Evolutionary conservation across 2,113 vertebrate species (phyloP).

Genomic region (Thryonomys swinderianus): DNA sequence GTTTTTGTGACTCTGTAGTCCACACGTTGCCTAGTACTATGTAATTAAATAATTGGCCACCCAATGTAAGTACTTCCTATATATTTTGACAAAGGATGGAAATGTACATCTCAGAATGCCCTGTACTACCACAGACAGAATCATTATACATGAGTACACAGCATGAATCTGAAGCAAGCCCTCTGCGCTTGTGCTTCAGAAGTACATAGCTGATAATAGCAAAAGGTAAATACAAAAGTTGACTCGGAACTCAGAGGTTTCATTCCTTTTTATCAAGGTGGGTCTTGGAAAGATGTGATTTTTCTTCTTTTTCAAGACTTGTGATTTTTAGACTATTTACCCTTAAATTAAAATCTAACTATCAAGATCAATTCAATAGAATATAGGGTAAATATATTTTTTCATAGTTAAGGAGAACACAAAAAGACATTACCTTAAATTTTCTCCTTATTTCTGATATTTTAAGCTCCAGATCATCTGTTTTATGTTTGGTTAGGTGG

Average conservation of each 20-base stretch:
- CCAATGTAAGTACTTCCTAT: neutral
- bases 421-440: constrained; percentile 80
- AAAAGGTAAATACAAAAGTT: neutral
- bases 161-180: neutral
- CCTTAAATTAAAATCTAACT: constrained; percentile 11
- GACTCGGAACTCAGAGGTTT: neutral
- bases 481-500: constrained; percentile 78
- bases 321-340: neutral
- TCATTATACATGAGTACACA: neutral
- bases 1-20: neutral
- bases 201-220: neutral
- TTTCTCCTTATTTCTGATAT: constrained; percentile 73
- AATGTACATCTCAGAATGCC: neutral
- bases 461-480: constrained; percentile 83
- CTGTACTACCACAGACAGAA: neutral
- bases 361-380: neutral
- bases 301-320: constrained; percentile 21
- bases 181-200: neutral
- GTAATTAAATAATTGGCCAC: neutral
- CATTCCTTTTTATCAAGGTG: neutral
- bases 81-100: neutral
- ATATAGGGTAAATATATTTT: neutral
- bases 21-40: neutral
- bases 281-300: neutral
- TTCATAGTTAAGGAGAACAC: constrained; percentile 7